These are phyloP conservation scores for Parnassius smintheus DNA, from an alignment of 2,888 invertebrate species.

Conservation along the genomic window DNA sequence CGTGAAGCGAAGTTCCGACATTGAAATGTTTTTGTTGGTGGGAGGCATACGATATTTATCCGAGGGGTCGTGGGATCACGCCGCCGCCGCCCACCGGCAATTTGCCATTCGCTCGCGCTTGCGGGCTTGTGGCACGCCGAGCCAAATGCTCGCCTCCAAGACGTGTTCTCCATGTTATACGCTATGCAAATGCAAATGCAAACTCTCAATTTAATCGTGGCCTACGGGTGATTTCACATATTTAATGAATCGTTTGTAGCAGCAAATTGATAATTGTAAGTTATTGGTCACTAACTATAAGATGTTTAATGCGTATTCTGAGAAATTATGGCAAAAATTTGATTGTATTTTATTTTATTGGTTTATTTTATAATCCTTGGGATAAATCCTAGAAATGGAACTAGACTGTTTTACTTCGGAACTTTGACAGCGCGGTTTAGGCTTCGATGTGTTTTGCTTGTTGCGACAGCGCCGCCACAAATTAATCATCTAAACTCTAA, in stretches of 20 bases:
- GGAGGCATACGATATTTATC: conserved; percentile 53
- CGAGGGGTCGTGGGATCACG: conserved; percentile 69
- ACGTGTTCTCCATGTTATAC: conserved; percentile 70
- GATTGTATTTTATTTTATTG: no score
- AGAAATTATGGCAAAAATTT: no score
- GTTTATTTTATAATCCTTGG: no score
- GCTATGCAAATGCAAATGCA: conserved; percentile 79
- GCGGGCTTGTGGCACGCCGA: conserved; percentile 40
- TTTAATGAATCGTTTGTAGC: conserved; percentile 71
- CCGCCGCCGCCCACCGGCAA: conserved; percentile 69
- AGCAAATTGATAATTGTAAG: conserved; percentile 54
- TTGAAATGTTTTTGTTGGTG: conserved; percentile 37
- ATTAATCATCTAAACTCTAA: no score
- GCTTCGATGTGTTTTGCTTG: no score
- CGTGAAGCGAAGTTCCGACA: conserved; percentile 28
- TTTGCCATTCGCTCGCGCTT: conserved; percentile 59
- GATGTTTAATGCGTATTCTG: no score
- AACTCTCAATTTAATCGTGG: conserved; percentile 73
- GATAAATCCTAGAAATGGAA: no score
- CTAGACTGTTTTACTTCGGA: no score
- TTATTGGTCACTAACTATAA: neutral
- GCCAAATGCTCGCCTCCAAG: conserved; percentile 50
- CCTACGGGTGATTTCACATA: conserved; percentile 73
- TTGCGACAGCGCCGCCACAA: no score
- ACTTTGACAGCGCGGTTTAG: no score